Base-by-base conservation (phyloP, 53 echinoderm and acorn worm species). In the Holothuria scabra region DNA sequence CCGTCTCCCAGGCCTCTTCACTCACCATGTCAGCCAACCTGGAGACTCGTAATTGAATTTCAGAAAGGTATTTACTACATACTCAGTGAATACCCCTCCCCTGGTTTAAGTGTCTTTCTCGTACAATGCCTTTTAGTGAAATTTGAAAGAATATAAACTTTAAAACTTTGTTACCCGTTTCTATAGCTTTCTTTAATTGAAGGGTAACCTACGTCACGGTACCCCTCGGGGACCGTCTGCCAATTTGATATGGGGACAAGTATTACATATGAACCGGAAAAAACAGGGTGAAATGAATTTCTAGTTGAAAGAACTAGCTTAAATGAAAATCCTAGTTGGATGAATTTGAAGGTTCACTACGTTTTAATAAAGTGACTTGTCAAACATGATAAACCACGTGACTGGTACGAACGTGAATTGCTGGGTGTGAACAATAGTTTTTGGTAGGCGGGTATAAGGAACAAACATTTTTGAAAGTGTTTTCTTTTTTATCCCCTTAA, bases 401-500 rank as follows among this genome's bases (percentile, higher is more conserved):
- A 28, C 59, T 18, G 5, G 80, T 87, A 24, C 79, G 67, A 31
- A 91, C 63, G 18, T n/a, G n/a, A n/a, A n/a, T n/a, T n/a, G n/a
- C n/a, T n/a, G n/a, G n/a, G n/a, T n/a, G n/a, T n/a, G n/a, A n/a
- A n/a, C n/a, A n/a, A n/a, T 94, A 94, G 33, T 91, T 89, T 12
- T 94, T 91, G 0, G 64, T 85, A 44, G 46, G 87, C 0, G 89
- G 94, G 19, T 94, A 91, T 6, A 94, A 26, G 1, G 91, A 91
- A 62, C 84, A 88, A 66, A 86, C 85, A 24, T 94, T 89, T 0
- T 87, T 76, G 58, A 93, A 24, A 67, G 33, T 24, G 89, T n/a
- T n/a, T 91, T 46, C 66, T n/a, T 48, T 64, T 87, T 90, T 11
- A 35, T 65, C 84, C 38, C 57, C 41, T 76, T 30, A 13, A 69